Conservation (phyloP, 2,113 vertebrate species). For the Oxygymnocypris stewartii region DNA sequence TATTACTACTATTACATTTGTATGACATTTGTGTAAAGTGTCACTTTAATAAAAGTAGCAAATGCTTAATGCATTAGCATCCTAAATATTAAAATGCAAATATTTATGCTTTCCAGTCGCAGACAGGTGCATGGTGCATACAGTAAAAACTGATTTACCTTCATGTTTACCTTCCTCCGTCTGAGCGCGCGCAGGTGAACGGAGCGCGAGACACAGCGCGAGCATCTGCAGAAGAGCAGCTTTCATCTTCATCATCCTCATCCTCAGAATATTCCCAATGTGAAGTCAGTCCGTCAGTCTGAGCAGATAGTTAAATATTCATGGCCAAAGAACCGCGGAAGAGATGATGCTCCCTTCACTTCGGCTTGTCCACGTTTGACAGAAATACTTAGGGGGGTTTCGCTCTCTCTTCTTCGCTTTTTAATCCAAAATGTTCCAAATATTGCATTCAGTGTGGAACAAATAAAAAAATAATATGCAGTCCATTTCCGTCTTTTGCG, state of each 20-base stretch:
- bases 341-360: background rate
- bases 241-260: constrained; percentile 42
- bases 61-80: background rate
- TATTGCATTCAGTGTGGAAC: background rate
- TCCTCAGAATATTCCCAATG: background rate
- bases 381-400: background rate
- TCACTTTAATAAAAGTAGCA: background rate
- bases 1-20: background rate
- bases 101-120: background rate
- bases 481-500: background rate
- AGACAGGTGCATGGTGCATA: background rate
- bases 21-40: background rate
- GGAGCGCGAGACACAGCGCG: constrained; percentile 38
- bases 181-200: constrained; percentile 31
- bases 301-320: background rate
- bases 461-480: background rate
- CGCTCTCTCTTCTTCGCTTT: background rate
- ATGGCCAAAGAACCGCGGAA: background rate
- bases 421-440: background rate
- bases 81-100: background rate
- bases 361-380: background rate
- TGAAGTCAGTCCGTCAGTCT: background rate
- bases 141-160: constrained; percentile 19
- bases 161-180: constrained; percentile 41
- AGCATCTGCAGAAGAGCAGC: constrained; percentile 30